These are phyloP conservation scores for Heliothis subflexa DNA, from an alignment of 1,140 invertebrate species.

Conservation along the genomic window DNA sequence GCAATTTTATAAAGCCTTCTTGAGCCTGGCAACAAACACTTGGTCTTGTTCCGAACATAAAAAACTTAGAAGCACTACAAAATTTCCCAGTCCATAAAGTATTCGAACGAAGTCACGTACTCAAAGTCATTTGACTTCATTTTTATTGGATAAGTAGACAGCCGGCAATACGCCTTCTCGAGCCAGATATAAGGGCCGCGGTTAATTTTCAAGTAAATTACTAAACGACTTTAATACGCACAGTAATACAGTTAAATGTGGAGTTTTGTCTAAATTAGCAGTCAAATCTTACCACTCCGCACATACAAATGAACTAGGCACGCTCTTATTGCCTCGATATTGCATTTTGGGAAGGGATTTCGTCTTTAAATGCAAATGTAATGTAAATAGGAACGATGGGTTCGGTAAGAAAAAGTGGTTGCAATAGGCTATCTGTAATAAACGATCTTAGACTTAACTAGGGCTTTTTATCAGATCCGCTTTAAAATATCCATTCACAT, in stretches of 20 bases:
- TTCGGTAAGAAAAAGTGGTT: neutral
- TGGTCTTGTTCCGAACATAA: neutral
- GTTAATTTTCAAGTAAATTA: slow-evolving; percentile 46
- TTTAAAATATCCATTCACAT: neutral
- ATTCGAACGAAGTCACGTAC: slow-evolving; percentile 32
- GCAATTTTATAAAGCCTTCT: neutral
- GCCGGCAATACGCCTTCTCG: slow-evolving; percentile 39
- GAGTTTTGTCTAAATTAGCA: slow-evolving; percentile 37
- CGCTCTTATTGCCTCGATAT: slow-evolving; percentile 28
- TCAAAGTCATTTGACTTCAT: slow-evolving; percentile 41
- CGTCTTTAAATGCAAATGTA: slow-evolving; percentile 43
- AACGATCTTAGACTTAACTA: neutral
- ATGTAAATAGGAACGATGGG: slow-evolving; percentile 23
- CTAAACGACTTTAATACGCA: slow-evolving; percentile 43
- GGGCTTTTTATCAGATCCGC: neutral
- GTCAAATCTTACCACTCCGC: slow-evolving; percentile 15
- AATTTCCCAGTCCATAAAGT: slow-evolving; percentile 19
- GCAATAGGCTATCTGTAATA: slow-evolving; percentile 10
- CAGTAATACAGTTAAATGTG: slow-evolving; percentile 24
- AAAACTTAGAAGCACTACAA: slow-evolving; percentile 5
- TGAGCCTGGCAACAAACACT: neutral
- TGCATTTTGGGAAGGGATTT: slow-evolving; percentile 36
- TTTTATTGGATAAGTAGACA: slow-evolving; percentile 40
- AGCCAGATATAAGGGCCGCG: slow-evolving; percentile 35
- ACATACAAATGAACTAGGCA: slow-evolving; percentile 43